Base-by-base conservation (phyloP, 1,140 invertebrate species). In the Planococcus citri region DNA sequence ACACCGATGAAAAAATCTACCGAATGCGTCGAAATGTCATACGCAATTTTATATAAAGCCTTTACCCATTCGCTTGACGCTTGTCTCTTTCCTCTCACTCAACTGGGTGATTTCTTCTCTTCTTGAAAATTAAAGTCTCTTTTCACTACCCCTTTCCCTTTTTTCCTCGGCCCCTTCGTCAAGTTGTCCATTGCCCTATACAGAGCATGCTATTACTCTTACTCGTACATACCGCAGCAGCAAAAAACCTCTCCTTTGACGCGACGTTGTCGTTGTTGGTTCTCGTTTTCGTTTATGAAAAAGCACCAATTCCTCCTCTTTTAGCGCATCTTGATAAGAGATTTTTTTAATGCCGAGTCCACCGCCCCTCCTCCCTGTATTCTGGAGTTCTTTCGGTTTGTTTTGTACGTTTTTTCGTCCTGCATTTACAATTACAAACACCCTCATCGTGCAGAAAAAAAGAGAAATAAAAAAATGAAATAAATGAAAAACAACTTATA, bases 21-120 rank as follows among this genome's bases (percentile, higher is more conserved):
- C n/a, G 60, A 64, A 64, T 20, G 24, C 60, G 60, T 64, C 60
- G 60, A 64, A 64, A 64, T 64, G 60, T 64, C 60, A 64, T 64
- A 24, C 10, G 24, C 10, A 17, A 24, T 12, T 64, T 33, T 33
- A 33, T 33, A 33, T 33, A 20, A 64, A 64, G 22, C 14, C 60
- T 25, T 64, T 17, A 20, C n/a, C n/a, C 37, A 58, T 4, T 58
- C 21, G 51, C n/a, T 10, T 41, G n/a, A 41, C n/a, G 17, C 17
- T 58, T 20, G 17, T 58, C 21, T 58, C 17, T 58, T 20, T 58
- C 17, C 17, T 22, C 51, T 58, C 51, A n/a, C 17, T n/a, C n/a
- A n/a, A n/a, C n/a, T n/a, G n/a, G n/a, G n/a, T n/a, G n/a, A n/a
- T n/a, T n/a, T n/a, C n/a, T n/a, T n/a, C n/a, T n/a, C n/a, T n/a